Evolutionary conservation across 2,797 vertebrate genomes (phyloP), one percentile per base, ranked within the genome.

Genomic region (Danionella dracula): DNA sequence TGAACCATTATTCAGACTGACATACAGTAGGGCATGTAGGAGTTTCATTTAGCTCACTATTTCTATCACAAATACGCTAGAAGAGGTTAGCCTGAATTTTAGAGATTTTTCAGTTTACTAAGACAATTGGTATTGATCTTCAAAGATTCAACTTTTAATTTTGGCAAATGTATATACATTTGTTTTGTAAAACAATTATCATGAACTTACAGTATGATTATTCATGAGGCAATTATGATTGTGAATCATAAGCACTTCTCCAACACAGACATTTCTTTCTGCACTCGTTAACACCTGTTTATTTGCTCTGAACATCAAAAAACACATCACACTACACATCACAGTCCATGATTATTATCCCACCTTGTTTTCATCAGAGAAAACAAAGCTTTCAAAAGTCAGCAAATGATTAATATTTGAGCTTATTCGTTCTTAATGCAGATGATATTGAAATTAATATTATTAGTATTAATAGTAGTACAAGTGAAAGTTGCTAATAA

Each of bases 211-310:
- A 71, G 66, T 17, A 72, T 78, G 56, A 78, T 78, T 79, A 82
- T 70, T 86, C 78, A 79, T 78, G 68, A 81, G 53, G 61, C 73
- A 71, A 78, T 81, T 79, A 77, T 75, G 71, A 79, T 75, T 76
- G 76, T 58, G 78, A 73, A 70, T 42, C 40, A 71, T 70, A 73
- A 77, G 75, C 15, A 68, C 77, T 77, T 76, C 49, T 53, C 66
- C 53, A 65, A 71, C 69, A 42, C 70, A 64, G 59, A 65, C 53
- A 61, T 34, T 38, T 49, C 72, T 72, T 63, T 77, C 73, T 73
- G 70, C 76, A 49, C 60, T 75, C 81, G 76, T 80, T 84, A 83
- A 81, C 79, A 81, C 78, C 82, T 82, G 77, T 78, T 82, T 72
- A 75, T 81, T 85, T 64, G 64, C 73, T 46, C 16, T 35, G 61